phyloP scores from a whole-genome alignment of 2,113 vertebrate genomes.

The Dromaius novaehollandiae region DNA sequence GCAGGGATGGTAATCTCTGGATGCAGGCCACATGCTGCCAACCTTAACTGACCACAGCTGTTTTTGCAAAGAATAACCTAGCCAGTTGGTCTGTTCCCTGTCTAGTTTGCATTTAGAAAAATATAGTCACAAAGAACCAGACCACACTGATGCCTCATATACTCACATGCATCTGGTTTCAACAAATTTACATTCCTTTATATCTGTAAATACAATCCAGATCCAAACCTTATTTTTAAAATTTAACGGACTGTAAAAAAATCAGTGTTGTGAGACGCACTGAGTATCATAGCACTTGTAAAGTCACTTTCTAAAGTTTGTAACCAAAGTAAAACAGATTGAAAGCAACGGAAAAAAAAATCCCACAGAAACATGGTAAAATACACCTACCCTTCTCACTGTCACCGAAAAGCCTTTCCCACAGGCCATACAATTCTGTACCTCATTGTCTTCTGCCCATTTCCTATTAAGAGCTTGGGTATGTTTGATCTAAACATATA shows the following conservation, averaged over 20 bases:
- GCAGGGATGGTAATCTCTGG: not conserved
- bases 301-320: not conserved
- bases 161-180: not conserved
- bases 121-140: not conserved
- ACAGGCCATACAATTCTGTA: constrained; percentile 97
- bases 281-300: not conserved
- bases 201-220: not conserved
- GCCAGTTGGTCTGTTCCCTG: not conserved
- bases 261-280: not conserved
- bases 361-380: not conserved
- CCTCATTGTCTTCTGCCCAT: constrained; percentile 96
- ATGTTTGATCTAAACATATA: constrained; percentile 89
- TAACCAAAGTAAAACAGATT: not conserved
- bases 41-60: not conserved
- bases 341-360: not conserved
- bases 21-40: not conserved
- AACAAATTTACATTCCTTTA: not conserved
- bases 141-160: not conserved
- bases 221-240: not conserved
- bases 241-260: not conserved
- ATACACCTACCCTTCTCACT: constrained; percentile 87
- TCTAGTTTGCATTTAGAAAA: not conserved
- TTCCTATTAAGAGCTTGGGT: constrained; percentile 94
- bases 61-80: not conserved
- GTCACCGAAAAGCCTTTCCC: constrained; percentile 94